Evolutionary conservation across 2,113 vertebrate genomes (phyloP).

Genomic region (Oenanthe oenanthe): DNA sequence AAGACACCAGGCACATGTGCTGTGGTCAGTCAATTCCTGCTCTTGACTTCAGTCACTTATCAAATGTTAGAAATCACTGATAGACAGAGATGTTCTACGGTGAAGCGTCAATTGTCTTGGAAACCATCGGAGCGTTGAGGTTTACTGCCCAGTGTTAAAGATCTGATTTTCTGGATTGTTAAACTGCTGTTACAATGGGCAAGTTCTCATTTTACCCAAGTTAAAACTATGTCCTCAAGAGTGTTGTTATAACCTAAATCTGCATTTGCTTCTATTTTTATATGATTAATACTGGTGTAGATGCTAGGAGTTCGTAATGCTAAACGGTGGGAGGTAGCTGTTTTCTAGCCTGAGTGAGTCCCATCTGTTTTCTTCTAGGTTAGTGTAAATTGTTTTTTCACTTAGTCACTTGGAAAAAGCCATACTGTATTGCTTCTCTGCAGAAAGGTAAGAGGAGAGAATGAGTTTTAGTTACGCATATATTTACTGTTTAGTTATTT

Average conservation of each 20-base stretch:
- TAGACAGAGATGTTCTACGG: not conserved
- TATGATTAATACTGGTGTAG: not conserved
- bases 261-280: not conserved
- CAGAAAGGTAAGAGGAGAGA: not conserved
- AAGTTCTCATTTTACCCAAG: not conserved
- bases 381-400: not conserved
- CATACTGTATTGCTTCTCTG: not conserved
- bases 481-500: not conserved
- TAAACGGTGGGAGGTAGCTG: not conserved
- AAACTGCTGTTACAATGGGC: not conserved
- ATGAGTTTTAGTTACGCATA: not conserved
- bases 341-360: not conserved
- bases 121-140: not conserved
- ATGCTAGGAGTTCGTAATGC: not conserved
- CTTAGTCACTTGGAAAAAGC: not conserved
- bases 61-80: not conserved
- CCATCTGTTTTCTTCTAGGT: conserved; percentile 16
- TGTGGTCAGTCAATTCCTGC: not conserved
- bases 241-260: not conserved
- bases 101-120: not conserved
- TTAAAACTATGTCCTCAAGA: not conserved
- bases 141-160: not conserved
- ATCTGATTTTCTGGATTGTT: conserved; percentile 4
- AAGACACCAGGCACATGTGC: not conserved
- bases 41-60: not conserved